Evolutionary conservation across 2,113 vertebrate genomes (phyloP).

Genomic region (Urocitellus parryii): DNA sequence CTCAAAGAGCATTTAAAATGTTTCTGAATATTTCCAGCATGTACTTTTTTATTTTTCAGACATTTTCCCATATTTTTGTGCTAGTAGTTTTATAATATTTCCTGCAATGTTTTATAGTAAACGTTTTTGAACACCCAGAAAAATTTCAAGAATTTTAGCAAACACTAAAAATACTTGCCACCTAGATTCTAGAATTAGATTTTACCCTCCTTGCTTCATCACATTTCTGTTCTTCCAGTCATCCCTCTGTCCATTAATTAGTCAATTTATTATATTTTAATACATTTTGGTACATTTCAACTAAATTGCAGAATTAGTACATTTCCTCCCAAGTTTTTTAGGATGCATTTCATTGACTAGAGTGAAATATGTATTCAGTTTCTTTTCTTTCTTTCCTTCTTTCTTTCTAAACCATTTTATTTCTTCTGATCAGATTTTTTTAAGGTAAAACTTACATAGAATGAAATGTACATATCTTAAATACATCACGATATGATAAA

Average conservation of each 20-base stretch:
- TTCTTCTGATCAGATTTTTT: neutral
- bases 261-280: neutral
- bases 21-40: conserved; percentile 3
- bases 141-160: neutral
- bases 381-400: neutral
- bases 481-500: neutral
- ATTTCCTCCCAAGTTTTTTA: neutral
- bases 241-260: neutral
- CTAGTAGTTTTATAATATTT: neutral
- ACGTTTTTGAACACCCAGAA: neutral
- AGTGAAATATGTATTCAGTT: neutral
- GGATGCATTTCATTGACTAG: neutral
- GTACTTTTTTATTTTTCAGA: neutral
- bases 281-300: neutral
- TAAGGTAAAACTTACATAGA: neutral
- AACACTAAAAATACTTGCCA: neutral
- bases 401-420: neutral
- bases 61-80: neutral
- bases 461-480: neutral
- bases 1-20: neutral
- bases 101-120: neutral
- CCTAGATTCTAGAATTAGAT: neutral
- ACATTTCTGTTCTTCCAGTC: neutral
- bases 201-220: neutral
- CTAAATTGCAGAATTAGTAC: neutral